Evolutionary conservation across 2,113 vertebrate species (phyloP).

Genomic region (Lophura nycthemera): DNA sequence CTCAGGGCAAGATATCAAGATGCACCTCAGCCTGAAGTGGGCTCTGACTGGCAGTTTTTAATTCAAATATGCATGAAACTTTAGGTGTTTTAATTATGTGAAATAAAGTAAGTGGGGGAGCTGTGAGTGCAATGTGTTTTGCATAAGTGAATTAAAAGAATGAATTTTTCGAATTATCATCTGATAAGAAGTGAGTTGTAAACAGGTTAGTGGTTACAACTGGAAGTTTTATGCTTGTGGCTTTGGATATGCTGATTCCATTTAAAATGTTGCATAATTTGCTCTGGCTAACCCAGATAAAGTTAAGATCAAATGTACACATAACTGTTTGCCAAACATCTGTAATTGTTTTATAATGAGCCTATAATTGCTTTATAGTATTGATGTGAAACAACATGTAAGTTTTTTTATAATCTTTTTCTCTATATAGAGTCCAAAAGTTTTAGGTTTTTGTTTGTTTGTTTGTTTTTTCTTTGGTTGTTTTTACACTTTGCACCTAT

Average conservation of each 20-base stretch:
- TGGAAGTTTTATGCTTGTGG: neutral
- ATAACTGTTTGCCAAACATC: neutral
- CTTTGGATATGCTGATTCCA: neutral
- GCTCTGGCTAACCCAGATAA: neutral
- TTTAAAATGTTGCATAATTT: neutral
- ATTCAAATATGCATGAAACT: neutral
- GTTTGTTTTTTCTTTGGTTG: neutral
- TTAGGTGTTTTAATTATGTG: neutral
- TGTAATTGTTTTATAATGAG: neutral
- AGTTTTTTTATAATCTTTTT: neutral
- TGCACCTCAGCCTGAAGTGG: neutral
- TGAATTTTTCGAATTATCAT: neutral
- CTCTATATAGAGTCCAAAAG: accelerated
- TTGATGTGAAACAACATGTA: neutral
- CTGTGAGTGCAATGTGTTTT: neutral
- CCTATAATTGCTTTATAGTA: neutral
- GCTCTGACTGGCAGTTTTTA: neutral
- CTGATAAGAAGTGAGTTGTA: neutral
- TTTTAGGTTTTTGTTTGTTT: neutral
- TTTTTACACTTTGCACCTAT: neutral
- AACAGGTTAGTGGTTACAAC: neutral
- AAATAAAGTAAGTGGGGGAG: neutral
- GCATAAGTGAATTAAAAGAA: neutral
- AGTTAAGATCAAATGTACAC: neutral
- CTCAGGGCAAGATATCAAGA: neutral